Conservation (phyloP, 2,797 vertebrate genomes). For the Craterocephalus amniculus region DNA sequence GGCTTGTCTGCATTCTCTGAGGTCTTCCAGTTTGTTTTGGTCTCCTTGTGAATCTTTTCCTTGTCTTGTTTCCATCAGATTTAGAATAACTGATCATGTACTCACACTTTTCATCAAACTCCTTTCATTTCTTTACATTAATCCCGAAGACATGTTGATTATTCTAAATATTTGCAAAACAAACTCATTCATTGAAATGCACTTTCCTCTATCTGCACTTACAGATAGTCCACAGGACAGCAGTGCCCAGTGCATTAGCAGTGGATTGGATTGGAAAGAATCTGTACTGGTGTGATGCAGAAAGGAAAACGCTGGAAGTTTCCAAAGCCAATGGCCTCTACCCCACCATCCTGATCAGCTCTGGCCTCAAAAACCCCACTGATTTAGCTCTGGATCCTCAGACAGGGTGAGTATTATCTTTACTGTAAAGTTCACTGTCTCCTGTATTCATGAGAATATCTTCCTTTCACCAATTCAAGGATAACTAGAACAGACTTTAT, state of each 20-base stretch:
- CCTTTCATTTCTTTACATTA: constrained; percentile 1
- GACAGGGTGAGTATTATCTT: constrained; percentile 84
- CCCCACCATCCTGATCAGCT: constrained; percentile 91
- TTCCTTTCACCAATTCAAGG: no score
- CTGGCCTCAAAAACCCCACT: constrained; percentile 90
- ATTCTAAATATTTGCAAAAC: not conserved
- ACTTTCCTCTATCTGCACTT: constrained; percentile 3
- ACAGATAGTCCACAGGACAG: constrained; percentile 94
- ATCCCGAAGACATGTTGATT: not conserved
- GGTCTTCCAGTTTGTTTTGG: no score
- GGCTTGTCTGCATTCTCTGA: no score
- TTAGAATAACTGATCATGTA: not conserved
- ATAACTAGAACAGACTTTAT: no score
- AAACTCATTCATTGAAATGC: not conserved
- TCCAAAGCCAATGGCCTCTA: constrained; percentile 97
- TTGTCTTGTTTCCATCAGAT: not conserved
- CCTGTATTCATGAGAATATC: no score
- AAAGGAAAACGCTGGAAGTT: constrained; percentile 95
- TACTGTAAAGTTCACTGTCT: not conserved
- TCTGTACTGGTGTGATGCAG: constrained; percentile 96
- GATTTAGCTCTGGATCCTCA: constrained; percentile 92
- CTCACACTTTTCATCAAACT: not conserved
- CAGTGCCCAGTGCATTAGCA: constrained; percentile 93
- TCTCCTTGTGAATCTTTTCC: not conserved
- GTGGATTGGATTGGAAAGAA: constrained; percentile 99